Conservation (phyloP, 2,113 vertebrate genomes). For the Crotalus helleri region DNA sequence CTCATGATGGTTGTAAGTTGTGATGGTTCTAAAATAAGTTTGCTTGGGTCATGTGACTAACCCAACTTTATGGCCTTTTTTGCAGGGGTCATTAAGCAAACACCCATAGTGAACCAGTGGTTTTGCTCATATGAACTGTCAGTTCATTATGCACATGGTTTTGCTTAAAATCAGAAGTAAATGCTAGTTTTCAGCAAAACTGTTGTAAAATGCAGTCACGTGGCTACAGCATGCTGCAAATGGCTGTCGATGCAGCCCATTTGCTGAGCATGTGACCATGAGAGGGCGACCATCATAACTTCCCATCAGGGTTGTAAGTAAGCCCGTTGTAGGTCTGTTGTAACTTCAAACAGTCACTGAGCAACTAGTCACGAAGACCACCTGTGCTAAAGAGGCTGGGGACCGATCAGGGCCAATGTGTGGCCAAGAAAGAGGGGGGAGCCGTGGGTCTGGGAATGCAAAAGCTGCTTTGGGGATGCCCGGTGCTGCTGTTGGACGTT, state of each 20-base stretch:
- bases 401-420: background rate
- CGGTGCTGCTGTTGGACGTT: background rate
- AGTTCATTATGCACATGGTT: background rate
- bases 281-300: background rate
- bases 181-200: background rate
- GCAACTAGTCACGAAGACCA: background rate
- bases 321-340: background rate
- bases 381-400: background rate
- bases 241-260: background rate
- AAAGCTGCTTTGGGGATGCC: background rate
- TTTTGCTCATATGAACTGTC: background rate
- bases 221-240: background rate
- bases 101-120: background rate
- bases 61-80: background rate
- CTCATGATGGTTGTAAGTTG: background rate
- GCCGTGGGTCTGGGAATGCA: background rate
- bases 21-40: background rate
- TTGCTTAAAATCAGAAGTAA: background rate
- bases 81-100: background rate
- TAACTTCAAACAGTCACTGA: background rate
- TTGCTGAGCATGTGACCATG: background rate
- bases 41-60: background rate
- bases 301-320: background rate
- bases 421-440: background rate
- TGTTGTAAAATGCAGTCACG: background rate